Base-by-base conservation (phyloP, 1,140 invertebrate genomes). In the Aphis craccivora region DNA sequence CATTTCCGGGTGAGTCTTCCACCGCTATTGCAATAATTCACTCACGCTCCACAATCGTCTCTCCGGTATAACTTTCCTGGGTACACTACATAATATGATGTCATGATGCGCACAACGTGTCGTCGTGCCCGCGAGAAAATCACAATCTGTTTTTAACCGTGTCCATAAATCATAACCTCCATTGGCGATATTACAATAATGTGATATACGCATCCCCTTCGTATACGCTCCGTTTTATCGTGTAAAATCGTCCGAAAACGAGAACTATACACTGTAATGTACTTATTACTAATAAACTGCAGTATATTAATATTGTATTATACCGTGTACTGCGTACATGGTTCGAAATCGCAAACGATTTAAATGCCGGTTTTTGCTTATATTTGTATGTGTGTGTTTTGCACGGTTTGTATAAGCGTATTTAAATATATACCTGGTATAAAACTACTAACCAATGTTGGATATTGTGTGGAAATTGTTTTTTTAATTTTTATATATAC, bases 101-200 rank as follows among this genome's bases (percentile, higher is more conserved):
- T n/a, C n/a, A 76, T 20, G 60, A 76, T 76, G n/a, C 60, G 60
- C 30, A 76, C 60, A n/a, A n/a, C 60, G 60, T 76, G 60, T 76
- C 60, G 5, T 4, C 60, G 25, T 30, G 30, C 60, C 60, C 60
- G 30, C 60, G 60, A n/a, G 60, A 35, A 76, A 76, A 76, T 76
- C 60, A n/a, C 60, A n/a, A n/a, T n/a, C 76, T 83, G 76, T 83
- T 83, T 83, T 83, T 37, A 37, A 83, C 76, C 18, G 76, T 83
- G 35, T 37, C 22, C 76, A 37, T 83, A 83, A 83, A 83, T 83
- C 35, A 51, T 14, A 8, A 9, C 35, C 35, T 2, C 35, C 22
- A 37, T 76, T 35, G n/a, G n/a, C 60, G 30, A 30, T 35, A 76
- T 76, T 76, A n/a, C 60, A n/a, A 76, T 76, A 18, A 76, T 76